phyloP scores from a whole-genome alignment of 2,888 invertebrate genomes.

The Fissipunctia ypsillon region DNA sequence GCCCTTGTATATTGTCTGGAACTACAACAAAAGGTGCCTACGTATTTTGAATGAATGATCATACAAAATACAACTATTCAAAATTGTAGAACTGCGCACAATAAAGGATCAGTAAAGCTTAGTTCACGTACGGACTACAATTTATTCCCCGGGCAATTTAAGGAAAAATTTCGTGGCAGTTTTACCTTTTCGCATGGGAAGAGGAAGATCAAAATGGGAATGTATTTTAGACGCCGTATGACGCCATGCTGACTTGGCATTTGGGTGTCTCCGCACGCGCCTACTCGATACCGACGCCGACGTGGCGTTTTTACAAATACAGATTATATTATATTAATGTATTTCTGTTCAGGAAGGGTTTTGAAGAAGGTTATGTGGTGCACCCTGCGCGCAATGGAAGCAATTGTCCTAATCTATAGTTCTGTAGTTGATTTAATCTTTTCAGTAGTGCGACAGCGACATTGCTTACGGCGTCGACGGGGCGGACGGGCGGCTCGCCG shows the following conservation, averaged over 20 bases:
- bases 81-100: constrained; percentile 70
- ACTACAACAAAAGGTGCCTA: constrained; percentile 3
- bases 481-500: constrained; percentile 61
- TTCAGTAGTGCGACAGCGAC: constrained; percentile 46
- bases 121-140: constrained; percentile 84
- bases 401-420: constrained; percentile 3
- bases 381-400: not conserved
- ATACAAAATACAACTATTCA: constrained; percentile 65
- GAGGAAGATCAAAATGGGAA: constrained; percentile 80
- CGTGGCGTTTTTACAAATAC: constrained; percentile 71
- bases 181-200: constrained; percentile 82
- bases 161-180: constrained; percentile 83
- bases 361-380: constrained; percentile 5
- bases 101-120: constrained; percentile 77
- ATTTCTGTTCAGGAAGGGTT: constrained; percentile 38
- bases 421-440: constrained; percentile 59
- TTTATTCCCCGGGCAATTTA: constrained; percentile 84
- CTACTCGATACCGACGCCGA: constrained; percentile 71
- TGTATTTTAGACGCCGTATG: constrained; percentile 81
- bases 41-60: constrained; percentile 26
- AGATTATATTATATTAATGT: constrained; percentile 62
- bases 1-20: constrained; percentile 10
- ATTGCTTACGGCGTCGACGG: constrained; percentile 68
- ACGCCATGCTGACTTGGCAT: constrained; percentile 81
- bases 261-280: constrained; percentile 69